A percentile compares a stretch with the other conserved stretches of the same genome.
Conservation (phyloP, 2,113 vertebrate species). For the Sylvietta virens region DNA sequence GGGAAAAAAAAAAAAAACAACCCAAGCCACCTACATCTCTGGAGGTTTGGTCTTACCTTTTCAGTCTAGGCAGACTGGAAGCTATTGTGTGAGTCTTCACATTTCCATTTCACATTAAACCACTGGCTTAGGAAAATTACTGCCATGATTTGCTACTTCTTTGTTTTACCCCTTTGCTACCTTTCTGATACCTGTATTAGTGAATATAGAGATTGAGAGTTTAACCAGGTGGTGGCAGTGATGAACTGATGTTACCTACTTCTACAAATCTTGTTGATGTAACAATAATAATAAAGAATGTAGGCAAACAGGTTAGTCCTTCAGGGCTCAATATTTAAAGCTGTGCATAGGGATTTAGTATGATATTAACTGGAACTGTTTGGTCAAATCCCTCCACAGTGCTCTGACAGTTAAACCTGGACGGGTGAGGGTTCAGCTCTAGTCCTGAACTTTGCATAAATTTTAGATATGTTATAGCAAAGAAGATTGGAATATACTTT, state of each 20-base stretch:
- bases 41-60: not conserved
- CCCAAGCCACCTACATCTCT: not conserved
- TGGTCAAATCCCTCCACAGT: not conserved
- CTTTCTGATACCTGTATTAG: not conserved
- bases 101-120: not conserved
- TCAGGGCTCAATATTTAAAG: conserved; percentile 37
- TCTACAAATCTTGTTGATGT: not conserved
- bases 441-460: not conserved
- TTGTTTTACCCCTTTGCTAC: not conserved
- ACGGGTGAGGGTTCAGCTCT: not conserved
- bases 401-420: not conserved
- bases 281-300: conserved; percentile 35
- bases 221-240: conserved; percentile 61
- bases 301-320: conserved; percentile 43
- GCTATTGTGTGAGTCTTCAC: not conserved
- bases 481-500: not conserved
- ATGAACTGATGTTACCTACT: conserved; percentile 27
- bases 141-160: not conserved
- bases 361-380: conserved; percentile 19
- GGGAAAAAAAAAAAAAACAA: rapidly evolving
- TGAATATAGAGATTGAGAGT: not conserved
- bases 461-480: not conserved
- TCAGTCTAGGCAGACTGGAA: not conserved
- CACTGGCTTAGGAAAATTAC: not conserved
- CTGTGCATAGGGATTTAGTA: not conserved